These are phyloP conservation scores for Bombus sylvicola DNA, from an alignment of 1,140 invertebrate species.

Conservation along the genomic window DNA sequence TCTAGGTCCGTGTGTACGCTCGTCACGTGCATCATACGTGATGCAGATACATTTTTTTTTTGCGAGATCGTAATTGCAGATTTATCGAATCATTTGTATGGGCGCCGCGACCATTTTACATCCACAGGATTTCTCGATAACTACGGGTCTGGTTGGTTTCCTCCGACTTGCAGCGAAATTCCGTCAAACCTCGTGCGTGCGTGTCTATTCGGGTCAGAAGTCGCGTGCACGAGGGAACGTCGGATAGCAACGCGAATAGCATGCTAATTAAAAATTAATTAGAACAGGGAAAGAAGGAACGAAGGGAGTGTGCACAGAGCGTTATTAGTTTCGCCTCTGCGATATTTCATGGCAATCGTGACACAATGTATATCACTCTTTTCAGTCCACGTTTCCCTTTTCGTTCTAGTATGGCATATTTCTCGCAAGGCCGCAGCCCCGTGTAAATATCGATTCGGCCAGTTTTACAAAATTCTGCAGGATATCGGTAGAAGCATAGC, in stretches of 20 bases:
- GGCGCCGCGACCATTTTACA: too few species aligned
- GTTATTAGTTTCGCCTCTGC: not conserved
- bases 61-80: not conserved
- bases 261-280: slow-evolving; percentile 25
- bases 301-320: not conserved
- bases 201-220: slow-evolving; percentile 5
- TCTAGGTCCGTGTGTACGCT: too few species aligned
- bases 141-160: not conserved
- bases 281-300: not conserved
- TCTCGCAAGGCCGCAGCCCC: not conserved
- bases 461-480: slow-evolving; percentile 15
- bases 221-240: slow-evolving; percentile 10
- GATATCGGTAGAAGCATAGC: not conserved
- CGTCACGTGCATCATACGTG: slow-evolving; percentile 38
- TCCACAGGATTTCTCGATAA: not conserved
- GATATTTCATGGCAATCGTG: not conserved
- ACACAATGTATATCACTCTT: not conserved
- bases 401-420: too few species aligned
- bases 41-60: slow-evolving; percentile 22
- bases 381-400: not conserved
- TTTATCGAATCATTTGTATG: not conserved
- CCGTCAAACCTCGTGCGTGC: not conserved
- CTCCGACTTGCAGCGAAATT: not conserved
- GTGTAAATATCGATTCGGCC: slow-evolving; percentile 24
- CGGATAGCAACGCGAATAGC: not conserved